A percentile compares a stretch with the other conserved stretches of the same genome.
Conservation (phyloP, 1,140 invertebrate genomes). For the Tribolium madens region DNA sequence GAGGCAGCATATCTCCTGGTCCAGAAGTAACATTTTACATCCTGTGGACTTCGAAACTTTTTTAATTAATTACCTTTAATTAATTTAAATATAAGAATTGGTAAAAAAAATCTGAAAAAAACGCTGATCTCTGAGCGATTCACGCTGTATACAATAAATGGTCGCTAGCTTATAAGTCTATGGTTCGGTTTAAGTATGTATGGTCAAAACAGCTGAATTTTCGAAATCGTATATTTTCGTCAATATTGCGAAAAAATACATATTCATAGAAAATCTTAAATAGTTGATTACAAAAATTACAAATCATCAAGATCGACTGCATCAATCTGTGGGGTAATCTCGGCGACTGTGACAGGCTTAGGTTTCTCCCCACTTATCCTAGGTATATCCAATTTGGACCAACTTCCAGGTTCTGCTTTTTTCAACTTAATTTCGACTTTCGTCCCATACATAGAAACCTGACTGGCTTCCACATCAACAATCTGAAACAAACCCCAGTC, state of each 20-base stretch:
- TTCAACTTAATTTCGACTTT: slow-evolving; percentile 96
- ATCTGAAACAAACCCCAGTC: slow-evolving; percentile 68
- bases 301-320: slow-evolving; percentile 63
- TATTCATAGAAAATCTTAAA: neutral
- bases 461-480: slow-evolving; percentile 77
- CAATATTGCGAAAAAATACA: neutral
- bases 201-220: too few species aligned
- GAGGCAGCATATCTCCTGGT: too few species aligned
- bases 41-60: too few species aligned
- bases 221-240: neutral
- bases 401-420: slow-evolving; percentile 86
- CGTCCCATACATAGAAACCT: slow-evolving; percentile 85
- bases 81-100: too few species aligned
- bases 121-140: too few species aligned
- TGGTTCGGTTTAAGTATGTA: too few species aligned
- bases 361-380: slow-evolving; percentile 55
- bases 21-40: too few species aligned
- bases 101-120: too few species aligned
- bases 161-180: too few species aligned
- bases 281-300: slow-evolving; percentile 48
- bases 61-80: too few species aligned
- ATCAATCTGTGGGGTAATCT: slow-evolving; percentile 55
- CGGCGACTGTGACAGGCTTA: slow-evolving; percentile 35
- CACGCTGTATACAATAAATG: too few species aligned
- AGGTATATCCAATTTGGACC: slow-evolving; percentile 82